Conservation (phyloP, 2,888 invertebrate species). For the Timema cristinae region DNA sequence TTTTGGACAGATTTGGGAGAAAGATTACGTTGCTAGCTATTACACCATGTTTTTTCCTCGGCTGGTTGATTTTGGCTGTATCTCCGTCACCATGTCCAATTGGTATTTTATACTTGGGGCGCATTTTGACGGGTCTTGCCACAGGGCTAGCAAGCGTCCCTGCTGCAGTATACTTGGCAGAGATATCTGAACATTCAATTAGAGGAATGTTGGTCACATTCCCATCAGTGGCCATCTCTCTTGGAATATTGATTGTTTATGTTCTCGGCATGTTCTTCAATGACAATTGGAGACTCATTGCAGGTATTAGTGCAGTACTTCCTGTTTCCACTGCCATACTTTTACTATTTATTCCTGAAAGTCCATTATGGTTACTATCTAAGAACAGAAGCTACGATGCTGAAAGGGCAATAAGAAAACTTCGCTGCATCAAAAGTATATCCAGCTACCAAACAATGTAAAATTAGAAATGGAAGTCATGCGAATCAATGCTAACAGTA, state of each 20-base stretch:
- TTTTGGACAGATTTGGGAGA: slow-evolving; percentile 51
- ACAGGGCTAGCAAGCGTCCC: slow-evolving; percentile 5
- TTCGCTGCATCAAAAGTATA: neutral
- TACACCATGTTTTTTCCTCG: slow-evolving; percentile 48
- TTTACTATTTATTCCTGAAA: slow-evolving; percentile 51
- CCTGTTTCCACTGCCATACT: slow-evolving; percentile 50
- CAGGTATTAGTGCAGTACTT: slow-evolving; percentile 31
- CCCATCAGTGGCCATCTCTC: slow-evolving; percentile 29
- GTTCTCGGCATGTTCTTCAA: slow-evolving; percentile 21
- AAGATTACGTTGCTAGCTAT: slow-evolving; percentile 47
- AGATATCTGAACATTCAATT: slow-evolving; percentile 46
- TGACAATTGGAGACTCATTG: slow-evolving; percentile 26
- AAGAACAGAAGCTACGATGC: slow-evolving; percentile 50
- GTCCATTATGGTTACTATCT: slow-evolving; percentile 52
- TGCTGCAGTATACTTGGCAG: slow-evolving; percentile 52
- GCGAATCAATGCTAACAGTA: neutral
- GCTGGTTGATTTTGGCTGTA: slow-evolving; percentile 50
- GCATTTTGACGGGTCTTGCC: slow-evolving; percentile 27
- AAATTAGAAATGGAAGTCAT: neutral
- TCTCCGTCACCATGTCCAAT: slow-evolving; percentile 5
- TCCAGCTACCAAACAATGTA: neutral
- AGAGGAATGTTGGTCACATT: slow-evolving; percentile 29
- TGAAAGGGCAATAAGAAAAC: slow-evolving; percentile 35
- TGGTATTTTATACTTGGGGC: slow-evolving; percentile 23
- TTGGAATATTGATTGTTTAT: slow-evolving; percentile 28